A percentile compares a stretch with the other conserved stretches of the same genome.
Conservation (phyloP, 2,888 invertebrate genomes). For the Notocelia uddmanniana region DNA sequence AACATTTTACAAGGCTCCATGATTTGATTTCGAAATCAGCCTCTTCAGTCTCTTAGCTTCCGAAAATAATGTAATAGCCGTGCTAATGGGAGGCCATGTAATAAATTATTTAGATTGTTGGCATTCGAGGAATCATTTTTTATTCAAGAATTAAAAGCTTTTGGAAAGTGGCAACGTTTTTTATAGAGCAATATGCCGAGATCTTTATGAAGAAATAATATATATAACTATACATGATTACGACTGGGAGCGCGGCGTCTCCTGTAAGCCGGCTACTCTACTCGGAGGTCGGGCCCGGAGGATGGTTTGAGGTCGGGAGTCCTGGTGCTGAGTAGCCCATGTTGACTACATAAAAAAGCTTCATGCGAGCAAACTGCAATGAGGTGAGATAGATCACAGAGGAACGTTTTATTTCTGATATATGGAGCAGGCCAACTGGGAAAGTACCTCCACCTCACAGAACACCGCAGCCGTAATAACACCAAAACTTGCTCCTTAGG, state of each 20-base stretch:
- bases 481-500: too few relatives aligned
- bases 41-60: conserved; percentile 51
- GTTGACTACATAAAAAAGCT: too few relatives aligned
- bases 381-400: too few relatives aligned
- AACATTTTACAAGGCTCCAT: conserved; percentile 27
- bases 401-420: too few relatives aligned
- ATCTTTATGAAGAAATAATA: neutral
- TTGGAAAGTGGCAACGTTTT: conserved; percentile 25
- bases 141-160: conserved; percentile 57
- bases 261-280: conserved; percentile 98
- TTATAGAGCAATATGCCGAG: neutral
- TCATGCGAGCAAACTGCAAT: too few relatives aligned
- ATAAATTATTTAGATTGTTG: conserved; percentile 67
- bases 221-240: too few relatives aligned
- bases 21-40: conserved; percentile 49
- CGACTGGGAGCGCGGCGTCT: conserved; percentile 98
- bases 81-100: conserved; percentile 65
- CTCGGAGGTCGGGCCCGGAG: conserved; percentile 93
- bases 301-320: conserved; percentile 96
- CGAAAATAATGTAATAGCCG: conserved; percentile 64
- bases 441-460: too few relatives aligned
- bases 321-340: conserved; percentile 75
- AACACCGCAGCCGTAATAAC: too few relatives aligned
- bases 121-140: conserved; percentile 62
- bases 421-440: too few relatives aligned